phyloP scores from a whole-genome alignment of 2,888 invertebrate genomes.

The Xestia c-nigrum region DNA sequence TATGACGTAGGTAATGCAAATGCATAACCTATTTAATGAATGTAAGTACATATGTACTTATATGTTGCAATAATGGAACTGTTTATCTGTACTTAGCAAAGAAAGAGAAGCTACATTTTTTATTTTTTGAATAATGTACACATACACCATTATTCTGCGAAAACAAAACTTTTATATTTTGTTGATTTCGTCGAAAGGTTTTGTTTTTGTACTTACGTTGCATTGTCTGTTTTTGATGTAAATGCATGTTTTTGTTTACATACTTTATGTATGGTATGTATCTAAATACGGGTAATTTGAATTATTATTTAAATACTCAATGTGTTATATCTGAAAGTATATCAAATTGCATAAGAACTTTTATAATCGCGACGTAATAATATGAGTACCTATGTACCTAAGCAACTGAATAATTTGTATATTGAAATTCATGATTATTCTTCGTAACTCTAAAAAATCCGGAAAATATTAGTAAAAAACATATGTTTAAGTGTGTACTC shows the following conservation, averaged over 20 bases:
- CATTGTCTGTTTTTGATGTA: constrained; percentile 7
- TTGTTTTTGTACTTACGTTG: constrained; percentile 2
- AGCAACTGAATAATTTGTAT: constrained; percentile 7
- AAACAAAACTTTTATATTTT: background rate
- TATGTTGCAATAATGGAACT: too few species aligned
- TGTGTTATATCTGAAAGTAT: background rate
- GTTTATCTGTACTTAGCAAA: too few species aligned
- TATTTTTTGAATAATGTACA: too few species aligned
- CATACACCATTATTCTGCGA: background rate
- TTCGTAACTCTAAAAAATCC: background rate
- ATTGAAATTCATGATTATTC: background rate
- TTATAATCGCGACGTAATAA: background rate
- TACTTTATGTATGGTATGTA: background rate
- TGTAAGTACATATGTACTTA: background rate
- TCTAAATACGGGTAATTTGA: constrained; percentile 10
- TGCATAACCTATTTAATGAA: background rate
- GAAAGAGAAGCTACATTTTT: too few species aligned
- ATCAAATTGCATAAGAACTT: constrained; percentile 8
- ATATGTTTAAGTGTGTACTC: background rate
- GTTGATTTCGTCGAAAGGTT: background rate
- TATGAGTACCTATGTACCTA: background rate
- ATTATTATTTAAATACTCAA: background rate
- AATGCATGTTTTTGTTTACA: constrained; percentile 12
- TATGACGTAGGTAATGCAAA: constrained; percentile 22
- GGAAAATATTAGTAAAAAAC: background rate